Evolutionary conservation across 2,888 invertebrate species (phyloP).

Genomic region (Cataglyphis livida): DNA sequence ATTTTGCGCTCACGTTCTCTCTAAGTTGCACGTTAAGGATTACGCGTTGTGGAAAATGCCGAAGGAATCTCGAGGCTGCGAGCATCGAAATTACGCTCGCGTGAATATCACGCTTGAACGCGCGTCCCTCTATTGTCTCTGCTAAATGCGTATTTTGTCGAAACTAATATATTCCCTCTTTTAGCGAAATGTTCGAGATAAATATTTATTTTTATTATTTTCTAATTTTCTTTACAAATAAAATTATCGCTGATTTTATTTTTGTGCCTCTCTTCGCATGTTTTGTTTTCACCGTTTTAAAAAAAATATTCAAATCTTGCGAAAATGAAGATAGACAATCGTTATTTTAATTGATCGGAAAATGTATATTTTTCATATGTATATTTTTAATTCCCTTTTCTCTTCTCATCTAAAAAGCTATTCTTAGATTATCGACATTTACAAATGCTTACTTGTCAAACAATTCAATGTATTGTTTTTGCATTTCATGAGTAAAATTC

Average conservation of each 20-base stretch:
- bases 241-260: conserved; percentile 5
- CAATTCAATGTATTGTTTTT: neutral
- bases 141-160: conserved; percentile 12
- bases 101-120: conserved; percentile 5
- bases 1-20: conserved; percentile 36
- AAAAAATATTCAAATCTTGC: neutral
- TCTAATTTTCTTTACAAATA: conserved; percentile 8
- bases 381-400: neutral
- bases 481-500: neutral
- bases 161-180: neutral
- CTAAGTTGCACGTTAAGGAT: conserved; percentile 38
- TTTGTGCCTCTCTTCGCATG: neutral
- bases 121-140: neutral
- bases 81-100: neutral
- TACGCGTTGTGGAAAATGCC: neutral
- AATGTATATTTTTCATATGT: neutral
- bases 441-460: neutral
- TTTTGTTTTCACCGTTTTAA: neutral
- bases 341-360: neutral
- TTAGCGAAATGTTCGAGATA: neutral
- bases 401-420: neutral
- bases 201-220: neutral
- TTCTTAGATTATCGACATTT: neutral
- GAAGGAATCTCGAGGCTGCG: conserved; percentile 12
- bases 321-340: neutral